Evolutionary conservation across 1,140 invertebrate genomes (phyloP).

Genomic region (Nixonia krombeini): DNA sequence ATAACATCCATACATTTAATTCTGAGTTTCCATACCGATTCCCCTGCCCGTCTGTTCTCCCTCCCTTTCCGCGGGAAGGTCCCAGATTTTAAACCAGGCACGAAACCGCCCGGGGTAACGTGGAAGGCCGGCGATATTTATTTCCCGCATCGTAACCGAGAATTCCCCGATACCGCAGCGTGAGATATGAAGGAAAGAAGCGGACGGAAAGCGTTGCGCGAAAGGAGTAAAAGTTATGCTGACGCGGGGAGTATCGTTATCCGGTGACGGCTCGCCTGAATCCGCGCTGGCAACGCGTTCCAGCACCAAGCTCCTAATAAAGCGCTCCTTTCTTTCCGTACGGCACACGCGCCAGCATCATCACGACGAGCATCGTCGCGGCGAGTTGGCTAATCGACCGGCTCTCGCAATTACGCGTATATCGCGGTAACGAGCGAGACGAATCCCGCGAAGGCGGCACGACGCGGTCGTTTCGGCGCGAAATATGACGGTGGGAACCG

Average conservation of each 20-base stretch:
- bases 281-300: too few relatives aligned
- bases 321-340: too few relatives aligned
- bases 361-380: not conserved
- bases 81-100: too few relatives aligned
- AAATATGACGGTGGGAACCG: constrained; percentile 42
- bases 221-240: not conserved
- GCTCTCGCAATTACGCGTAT: constrained; percentile 27
- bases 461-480: constrained; percentile 34
- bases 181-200: not conserved
- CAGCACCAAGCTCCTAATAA: too few relatives aligned
- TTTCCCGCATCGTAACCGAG: not conserved
- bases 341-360: too few relatives aligned
- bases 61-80: too few relatives aligned
- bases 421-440: constrained; percentile 29
- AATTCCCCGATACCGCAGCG: not conserved
- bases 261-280: not conserved
- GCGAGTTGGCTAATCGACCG: constrained; percentile 16
- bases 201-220: not conserved
- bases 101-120: too few relatives aligned
- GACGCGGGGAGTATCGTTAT: not conserved
- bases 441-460: constrained; percentile 17
- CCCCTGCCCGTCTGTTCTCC: too few relatives aligned
- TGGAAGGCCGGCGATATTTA: not conserved
- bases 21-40: too few relatives aligned
- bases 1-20: too few relatives aligned